Conservation (phyloP, 1,140 invertebrate genomes). For the Rhagoletis zephyria region DNA sequence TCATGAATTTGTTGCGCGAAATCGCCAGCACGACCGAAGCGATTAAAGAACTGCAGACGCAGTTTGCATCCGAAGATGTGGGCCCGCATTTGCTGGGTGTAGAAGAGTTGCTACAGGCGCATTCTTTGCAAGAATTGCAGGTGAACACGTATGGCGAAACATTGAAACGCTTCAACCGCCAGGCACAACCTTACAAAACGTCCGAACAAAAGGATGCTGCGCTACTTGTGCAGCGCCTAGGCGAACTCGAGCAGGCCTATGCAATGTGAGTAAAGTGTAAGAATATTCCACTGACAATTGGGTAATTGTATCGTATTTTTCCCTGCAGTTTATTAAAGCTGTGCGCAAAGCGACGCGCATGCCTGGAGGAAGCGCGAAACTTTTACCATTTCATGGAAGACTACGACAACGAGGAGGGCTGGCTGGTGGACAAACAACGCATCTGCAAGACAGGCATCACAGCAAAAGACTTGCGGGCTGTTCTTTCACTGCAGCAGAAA, state of each 20-base stretch:
- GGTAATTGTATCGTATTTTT: constrained; percentile 8
- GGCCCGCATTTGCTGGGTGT: constrained; percentile 93
- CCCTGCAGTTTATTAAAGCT: constrained; percentile 75
- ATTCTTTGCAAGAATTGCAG: constrained; percentile 92
- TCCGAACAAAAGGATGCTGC: constrained; percentile 77
- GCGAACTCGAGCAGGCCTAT: constrained; percentile 82
- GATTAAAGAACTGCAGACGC: constrained; percentile 85
- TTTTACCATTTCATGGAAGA: constrained; percentile 97
- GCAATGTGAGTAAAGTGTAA: constrained; percentile 74
- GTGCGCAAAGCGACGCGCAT: constrained; percentile 82
- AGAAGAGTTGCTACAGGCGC: constrained; percentile 94
- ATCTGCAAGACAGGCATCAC: constrained; percentile 92
- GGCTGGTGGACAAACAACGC: constrained; percentile 92
- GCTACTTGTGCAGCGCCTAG: constrained; percentile 80
- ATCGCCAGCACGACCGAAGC: constrained; percentile 91
- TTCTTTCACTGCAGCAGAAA: constrained; percentile 92
- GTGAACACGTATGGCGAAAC: constrained; percentile 89
- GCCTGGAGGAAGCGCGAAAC: constrained; percentile 91
- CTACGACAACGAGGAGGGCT: constrained; percentile 93
- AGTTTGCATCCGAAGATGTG: constrained; percentile 89
- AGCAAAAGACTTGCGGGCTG: constrained; percentile 92
- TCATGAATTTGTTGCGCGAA: constrained; percentile 90
- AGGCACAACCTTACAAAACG: constrained; percentile 76
- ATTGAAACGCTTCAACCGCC: constrained; percentile 83
- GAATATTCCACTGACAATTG: constrained; percentile 4